Evolutionary conservation across 2,888 invertebrate species (phyloP).

Genomic region (Toxonevra muliebris): DNA sequence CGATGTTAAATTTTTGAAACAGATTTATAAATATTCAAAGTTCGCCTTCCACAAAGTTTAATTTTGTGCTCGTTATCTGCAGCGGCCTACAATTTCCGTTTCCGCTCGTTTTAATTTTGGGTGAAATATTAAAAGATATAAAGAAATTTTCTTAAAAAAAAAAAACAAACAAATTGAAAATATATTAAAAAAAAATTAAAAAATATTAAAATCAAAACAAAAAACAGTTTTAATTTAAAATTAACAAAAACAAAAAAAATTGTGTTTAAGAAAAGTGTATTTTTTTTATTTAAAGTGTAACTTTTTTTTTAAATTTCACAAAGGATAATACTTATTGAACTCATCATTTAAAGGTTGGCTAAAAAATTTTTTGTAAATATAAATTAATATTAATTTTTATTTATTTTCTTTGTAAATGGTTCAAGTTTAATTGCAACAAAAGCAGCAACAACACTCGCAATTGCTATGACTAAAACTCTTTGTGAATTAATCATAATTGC

Average conservation of each 20-base stretch:
- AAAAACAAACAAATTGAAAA: not conserved
- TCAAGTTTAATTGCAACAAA: too few relatives aligned
- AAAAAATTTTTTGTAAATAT: too few relatives aligned
- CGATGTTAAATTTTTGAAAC: too few relatives aligned
- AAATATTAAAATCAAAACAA: constrained; percentile 4
- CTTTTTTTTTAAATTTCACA: too few relatives aligned
- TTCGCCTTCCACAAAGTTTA: not conserved
- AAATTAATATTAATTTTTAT: not conserved
- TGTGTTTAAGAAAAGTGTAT: not conserved
- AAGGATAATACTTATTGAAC: too few relatives aligned
- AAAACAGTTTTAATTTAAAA: not conserved
- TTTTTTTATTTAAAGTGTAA: too few relatives aligned
- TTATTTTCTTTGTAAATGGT: not conserved
- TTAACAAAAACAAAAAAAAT: not conserved
- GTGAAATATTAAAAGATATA: not conserved
- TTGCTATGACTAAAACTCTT: too few relatives aligned
- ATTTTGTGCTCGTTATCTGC: too few relatives aligned
- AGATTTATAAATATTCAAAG: too few relatives aligned
- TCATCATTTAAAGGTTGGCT: too few relatives aligned
- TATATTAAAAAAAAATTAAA: not conserved
- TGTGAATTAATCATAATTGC: too few relatives aligned
- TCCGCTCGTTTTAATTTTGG: not conserved
- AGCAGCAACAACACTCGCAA: too few relatives aligned
- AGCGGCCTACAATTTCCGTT: constrained; percentile 19
- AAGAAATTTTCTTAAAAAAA: not conserved